Base-by-base conservation (phyloP, 2,113 vertebrate species). In the Megaleporinus macrocephalus region DNA sequence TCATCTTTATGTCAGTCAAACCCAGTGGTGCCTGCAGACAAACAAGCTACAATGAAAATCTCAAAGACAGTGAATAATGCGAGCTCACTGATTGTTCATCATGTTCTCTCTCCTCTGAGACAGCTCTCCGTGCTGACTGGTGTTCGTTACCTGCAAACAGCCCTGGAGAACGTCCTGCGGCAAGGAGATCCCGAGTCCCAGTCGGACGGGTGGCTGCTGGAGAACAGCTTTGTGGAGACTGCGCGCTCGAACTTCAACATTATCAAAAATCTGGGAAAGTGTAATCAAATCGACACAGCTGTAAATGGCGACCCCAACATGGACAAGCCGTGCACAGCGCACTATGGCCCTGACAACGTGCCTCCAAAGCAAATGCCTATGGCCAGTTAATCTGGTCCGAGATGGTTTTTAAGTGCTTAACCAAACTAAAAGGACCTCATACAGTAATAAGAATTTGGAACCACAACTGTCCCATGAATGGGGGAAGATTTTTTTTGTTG, bases 101-200 rank as follows among this genome's bases (percentile, higher is more conserved):
- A 2, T 26, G 55, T 44, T 84, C 5, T 36, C 41, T 61, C 44
- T 27, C 26, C 88, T 61, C 76, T 96, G 72, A 92, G 18, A 73
- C 90, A 96, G 96, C 89, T 97, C 73, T 94, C 93, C 41, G 95
- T 97, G 16, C 92, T 97, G 29, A 95, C 92, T 1, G 96, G 96
- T 7, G 95, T 96, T 7, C 94, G 96, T 1, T 97, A 96, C 88
- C 93, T 97, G 51, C 96, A 97, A 91, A 97, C 96, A 0, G 93
- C 96, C 79, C 94, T 97, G 94, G 95, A 95, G 87, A 97, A 96
- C 0, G 91, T 96, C 7, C 89, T 96, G 3, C 89, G 92, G 5
- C 86, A 93, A 6, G 96, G 94, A 0, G 94, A 97, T 74, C 80
- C 93, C 0, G 94, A 96, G 15, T 91, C 89, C 0, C 94, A 96